phyloP scores from a whole-genome alignment of 2,888 invertebrate genomes.

The Automeris io region DNA sequence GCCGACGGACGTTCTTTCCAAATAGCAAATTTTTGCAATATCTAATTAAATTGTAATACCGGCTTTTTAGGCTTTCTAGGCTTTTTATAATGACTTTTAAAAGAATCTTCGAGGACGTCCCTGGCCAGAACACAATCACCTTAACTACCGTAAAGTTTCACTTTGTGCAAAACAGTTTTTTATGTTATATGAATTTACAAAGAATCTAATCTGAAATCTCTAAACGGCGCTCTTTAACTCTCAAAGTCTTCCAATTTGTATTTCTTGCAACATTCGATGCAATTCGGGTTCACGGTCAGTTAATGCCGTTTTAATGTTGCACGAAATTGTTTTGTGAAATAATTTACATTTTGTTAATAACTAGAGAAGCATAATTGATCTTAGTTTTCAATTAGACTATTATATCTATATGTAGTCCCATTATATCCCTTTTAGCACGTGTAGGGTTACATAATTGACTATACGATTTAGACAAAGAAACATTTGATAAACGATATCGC shows the following conservation, averaged over 20 bases:
- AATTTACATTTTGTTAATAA: slow-evolving; percentile 9
- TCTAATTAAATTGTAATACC: too few relatives aligned
- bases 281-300: slow-evolving; percentile 30
- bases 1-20: too few relatives aligned
- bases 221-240: background rate
- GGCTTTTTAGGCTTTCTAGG: too few relatives aligned
- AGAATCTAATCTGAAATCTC: background rate
- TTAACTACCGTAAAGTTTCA: background rate
- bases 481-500: too few relatives aligned
- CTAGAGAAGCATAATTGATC: slow-evolving; percentile 13
- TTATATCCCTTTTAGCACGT: background rate
- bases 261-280: slow-evolving; percentile 22
- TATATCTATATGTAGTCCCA: background rate
- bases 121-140: background rate
- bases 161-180: background rate
- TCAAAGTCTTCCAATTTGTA: slow-evolving; percentile 11
- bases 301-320: slow-evolving; percentile 20
- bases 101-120: background rate
- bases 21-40: too few relatives aligned
- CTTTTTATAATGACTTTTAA: too few relatives aligned
- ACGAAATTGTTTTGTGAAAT: slow-evolving; percentile 21
- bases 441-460: too few relatives aligned
- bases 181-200: background rate
- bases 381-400: slow-evolving; percentile 4
- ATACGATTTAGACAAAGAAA: too few relatives aligned